A percentile compares a stretch with the other conserved stretches of the same genome.
Evolutionary conservation across 2,797 vertebrate species (phyloP).

Genomic region (Rhynchotus rufescens): DNA sequence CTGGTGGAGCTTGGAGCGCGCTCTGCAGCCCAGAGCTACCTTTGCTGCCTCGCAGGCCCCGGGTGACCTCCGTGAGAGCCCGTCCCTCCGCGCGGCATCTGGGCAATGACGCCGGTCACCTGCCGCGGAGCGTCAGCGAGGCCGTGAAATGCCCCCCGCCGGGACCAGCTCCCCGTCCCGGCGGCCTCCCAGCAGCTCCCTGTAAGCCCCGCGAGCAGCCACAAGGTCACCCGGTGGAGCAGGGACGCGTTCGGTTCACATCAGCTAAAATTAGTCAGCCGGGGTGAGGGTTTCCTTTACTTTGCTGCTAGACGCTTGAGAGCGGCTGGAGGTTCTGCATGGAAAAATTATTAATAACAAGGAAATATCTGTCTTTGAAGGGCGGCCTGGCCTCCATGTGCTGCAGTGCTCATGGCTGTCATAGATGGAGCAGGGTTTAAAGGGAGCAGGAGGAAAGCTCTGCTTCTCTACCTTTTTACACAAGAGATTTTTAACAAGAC

Average conservation of each 20-base stretch:
- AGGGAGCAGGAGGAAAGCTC: background rate
- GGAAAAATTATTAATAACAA: slow-evolving; percentile 15
- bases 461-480: rapidly evolving
- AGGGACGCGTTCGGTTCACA: slow-evolving; percentile 26
- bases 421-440: background rate
- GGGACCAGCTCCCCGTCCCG: slow-evolving; percentile 7
- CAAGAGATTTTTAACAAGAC: background rate
- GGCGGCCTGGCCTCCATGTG: rapidly evolving
- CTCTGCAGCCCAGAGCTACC: background rate
- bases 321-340: slow-evolving; percentile 8
- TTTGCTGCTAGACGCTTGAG: background rate
- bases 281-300: slow-evolving; percentile 37
- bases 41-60: background rate
- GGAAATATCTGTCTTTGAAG: background rate
- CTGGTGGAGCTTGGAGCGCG: background rate
- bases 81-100: background rate
- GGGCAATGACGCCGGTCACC: background rate
- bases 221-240: slow-evolving; percentile 51
- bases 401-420: background rate
- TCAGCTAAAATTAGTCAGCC: slow-evolving; percentile 37
- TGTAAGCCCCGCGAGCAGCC: background rate
- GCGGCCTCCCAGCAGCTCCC: background rate
- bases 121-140: background rate
- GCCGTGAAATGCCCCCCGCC: background rate
- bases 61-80: background rate